Percentiles rank a stretch among this genome's conserved stretches.
phyloP scores from a whole-genome alignment of 1,140 invertebrate species.

The Venturia canescens region DNA sequence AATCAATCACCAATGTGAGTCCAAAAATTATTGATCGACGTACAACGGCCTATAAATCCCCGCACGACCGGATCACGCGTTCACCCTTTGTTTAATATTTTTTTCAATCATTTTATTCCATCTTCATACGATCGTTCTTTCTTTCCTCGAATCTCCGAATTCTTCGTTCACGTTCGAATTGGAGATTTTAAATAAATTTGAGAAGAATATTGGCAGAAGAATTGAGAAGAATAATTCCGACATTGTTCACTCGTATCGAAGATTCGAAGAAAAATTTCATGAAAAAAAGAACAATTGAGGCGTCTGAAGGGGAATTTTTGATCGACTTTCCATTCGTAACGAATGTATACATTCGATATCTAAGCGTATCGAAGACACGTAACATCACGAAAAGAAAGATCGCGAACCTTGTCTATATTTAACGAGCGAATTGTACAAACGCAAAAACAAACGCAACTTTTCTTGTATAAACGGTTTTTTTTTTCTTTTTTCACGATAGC shows the following conservation, averaged over 20 bases:
- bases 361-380: slow-evolving; percentile 17
- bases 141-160: background rate
- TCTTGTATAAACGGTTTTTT: background rate
- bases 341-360: too few species aligned
- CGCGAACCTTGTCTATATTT: background rate
- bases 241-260: slow-evolving; percentile 28
- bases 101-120: too few species aligned
- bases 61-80: background rate
- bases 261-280: slow-evolving; percentile 48
- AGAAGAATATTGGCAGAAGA: too few species aligned
- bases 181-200: too few species aligned
- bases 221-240: too few species aligned
- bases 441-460: background rate
- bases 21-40: slow-evolving; percentile 55
- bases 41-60: slow-evolving; percentile 12
- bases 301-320: background rate
- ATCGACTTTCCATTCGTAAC: too few species aligned
- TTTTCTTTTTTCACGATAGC: slow-evolving; percentile 41
- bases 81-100: background rate
- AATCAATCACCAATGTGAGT: slow-evolving; percentile 74
- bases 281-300: background rate
- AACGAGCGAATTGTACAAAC: background rate
- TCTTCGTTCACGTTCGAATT: too few species aligned
- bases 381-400: slow-evolving; percentile 26
- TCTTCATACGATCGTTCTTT: slow-evolving; percentile 25